phyloP scores from a whole-genome alignment of 64 coral and sea anemone genomes.

The Actinia tenebrosa region DNA sequence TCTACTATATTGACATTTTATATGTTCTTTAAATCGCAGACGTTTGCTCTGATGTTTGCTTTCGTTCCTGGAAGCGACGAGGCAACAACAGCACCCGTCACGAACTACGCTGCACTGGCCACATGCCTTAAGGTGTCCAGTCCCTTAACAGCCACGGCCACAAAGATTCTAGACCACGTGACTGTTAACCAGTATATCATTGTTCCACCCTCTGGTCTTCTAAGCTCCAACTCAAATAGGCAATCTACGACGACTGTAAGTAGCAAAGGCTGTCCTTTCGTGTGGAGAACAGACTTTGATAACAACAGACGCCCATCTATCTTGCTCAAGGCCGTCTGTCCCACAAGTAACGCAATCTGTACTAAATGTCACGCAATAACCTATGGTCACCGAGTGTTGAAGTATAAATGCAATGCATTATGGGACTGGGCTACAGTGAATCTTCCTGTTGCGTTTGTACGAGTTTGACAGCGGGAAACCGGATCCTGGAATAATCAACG shows the following conservation, averaged over 20 bases:
- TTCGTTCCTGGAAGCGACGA: background rate
- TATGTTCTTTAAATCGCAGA: background rate
- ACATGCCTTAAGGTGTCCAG: background rate
- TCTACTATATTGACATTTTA: background rate
- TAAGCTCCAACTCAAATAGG: background rate
- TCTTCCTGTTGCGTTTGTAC: background rate
- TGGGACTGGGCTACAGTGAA: constrained; percentile 12
- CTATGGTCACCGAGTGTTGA: background rate
- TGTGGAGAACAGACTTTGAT: background rate
- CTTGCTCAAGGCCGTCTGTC: background rate
- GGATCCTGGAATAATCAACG: background rate
- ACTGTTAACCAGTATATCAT: background rate
- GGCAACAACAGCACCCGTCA: background rate
- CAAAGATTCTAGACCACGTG: background rate
- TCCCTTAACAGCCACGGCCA: background rate
- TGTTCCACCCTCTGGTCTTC: background rate
- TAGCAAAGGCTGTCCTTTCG: background rate
- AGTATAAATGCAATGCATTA: constrained; percentile 1
- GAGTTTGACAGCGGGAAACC: background rate
- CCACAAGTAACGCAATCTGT: background rate
- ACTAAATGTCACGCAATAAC: background rate
- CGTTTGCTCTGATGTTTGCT: background rate
- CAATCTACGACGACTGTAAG: background rate
- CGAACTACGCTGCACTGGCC: background rate
- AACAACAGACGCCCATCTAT: background rate